These are phyloP conservation scores for Cossypha polioptera DNA, from an alignment of 2,797 vertebrate species.

Conservation along the genomic window DNA sequence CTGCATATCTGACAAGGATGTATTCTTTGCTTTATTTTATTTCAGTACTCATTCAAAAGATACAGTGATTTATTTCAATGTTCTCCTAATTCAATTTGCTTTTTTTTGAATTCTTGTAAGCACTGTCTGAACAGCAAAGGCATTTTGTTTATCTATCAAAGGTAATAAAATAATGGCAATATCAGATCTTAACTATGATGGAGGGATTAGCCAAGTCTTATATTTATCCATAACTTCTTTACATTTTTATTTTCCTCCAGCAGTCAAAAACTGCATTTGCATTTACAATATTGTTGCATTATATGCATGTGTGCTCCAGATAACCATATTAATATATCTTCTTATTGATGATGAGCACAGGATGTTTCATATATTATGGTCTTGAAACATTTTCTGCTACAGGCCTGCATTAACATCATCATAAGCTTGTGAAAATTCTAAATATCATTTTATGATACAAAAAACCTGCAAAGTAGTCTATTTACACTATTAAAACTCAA, in stretches of 20 bases:
- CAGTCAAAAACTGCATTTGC: neutral
- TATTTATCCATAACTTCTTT: neutral
- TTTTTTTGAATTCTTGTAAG: neutral
- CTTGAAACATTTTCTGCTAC: neutral
- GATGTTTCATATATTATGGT: neutral
- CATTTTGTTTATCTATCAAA: neutral
- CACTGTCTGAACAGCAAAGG: neutral
- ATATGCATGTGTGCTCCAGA: neutral
- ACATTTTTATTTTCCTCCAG: neutral
- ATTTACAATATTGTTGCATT: neutral
- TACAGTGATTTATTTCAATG: slow-evolving; percentile 21
- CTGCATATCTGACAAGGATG: slow-evolving; percentile 72
- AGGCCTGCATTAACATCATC: neutral
- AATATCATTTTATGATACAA: neutral
- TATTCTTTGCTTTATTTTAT: slow-evolving; percentile 72
- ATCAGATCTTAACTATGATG: neutral
- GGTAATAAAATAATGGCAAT: neutral
- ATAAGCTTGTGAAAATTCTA: neutral
- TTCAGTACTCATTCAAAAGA: slow-evolving; percentile 53
- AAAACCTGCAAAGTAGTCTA: neutral
- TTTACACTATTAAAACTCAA: neutral
- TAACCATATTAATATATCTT: neutral
- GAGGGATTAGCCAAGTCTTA: neutral
- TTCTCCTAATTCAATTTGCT: slow-evolving; percentile 6
- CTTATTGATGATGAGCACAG: neutral